These are phyloP conservation scores for Rugalucina vietnamica DNA, from an alignment of 2,888 invertebrate genomes.

Conservation along the genomic window DNA sequence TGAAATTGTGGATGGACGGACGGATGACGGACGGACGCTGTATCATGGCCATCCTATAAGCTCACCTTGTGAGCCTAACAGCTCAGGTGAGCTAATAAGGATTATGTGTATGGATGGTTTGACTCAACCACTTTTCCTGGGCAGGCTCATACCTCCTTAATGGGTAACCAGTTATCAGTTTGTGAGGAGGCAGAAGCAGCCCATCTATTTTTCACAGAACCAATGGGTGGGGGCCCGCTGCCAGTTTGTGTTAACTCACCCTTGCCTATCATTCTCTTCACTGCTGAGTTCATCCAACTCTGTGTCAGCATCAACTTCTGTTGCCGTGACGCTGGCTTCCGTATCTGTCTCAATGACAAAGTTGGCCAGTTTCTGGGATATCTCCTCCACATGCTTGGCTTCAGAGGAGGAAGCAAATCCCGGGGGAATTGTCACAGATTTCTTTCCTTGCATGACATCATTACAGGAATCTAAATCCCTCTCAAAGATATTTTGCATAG, in stretches of 20 bases:
- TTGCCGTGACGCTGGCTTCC: conserved; percentile 78
- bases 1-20: too few relatives aligned
- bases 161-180: too few relatives aligned
- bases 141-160: too few relatives aligned
- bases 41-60: too few relatives aligned
- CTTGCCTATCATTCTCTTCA: conserved; percentile 55
- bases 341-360: conserved; percentile 84
- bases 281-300: conserved; percentile 57
- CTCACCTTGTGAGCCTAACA: too few relatives aligned
- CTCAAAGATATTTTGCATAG: conserved; percentile 56
- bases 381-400: conserved; percentile 81
- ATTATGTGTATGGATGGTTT: too few relatives aligned
- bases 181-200: too few relatives aligned
- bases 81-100: too few relatives aligned
- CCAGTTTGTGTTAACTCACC: conserved; percentile 40
- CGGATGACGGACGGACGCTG: too few relatives aligned
- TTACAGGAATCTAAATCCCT: conserved; percentile 68
- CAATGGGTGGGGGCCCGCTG: not conserved
- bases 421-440: conserved; percentile 64
- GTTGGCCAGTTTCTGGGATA: conserved; percentile 82
- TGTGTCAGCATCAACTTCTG: conserved; percentile 78
- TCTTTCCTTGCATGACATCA: conserved; percentile 79
- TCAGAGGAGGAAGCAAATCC: conserved; percentile 77
- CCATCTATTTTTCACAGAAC: too few relatives aligned
- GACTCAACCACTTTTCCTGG: too few relatives aligned